Evolutionary conservation across 1,140 invertebrate genomes (phyloP).

Genomic region (Bombus impatiens): DNA sequence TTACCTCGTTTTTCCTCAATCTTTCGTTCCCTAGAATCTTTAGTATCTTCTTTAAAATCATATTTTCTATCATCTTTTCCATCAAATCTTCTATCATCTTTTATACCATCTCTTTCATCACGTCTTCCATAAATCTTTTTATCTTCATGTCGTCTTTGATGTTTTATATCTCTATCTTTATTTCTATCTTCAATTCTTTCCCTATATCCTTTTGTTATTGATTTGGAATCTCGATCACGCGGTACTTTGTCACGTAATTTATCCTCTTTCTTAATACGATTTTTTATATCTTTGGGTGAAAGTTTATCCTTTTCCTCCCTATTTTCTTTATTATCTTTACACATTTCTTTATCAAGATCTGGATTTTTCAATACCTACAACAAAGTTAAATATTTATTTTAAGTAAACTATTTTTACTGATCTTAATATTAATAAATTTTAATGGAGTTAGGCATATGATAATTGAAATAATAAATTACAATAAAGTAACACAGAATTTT

Average conservation of each 20-base stretch:
- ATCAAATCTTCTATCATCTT: slow-evolving; percentile 69
- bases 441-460: background rate
- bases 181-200: slow-evolving; percentile 79
- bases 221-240: slow-evolving; percentile 74
- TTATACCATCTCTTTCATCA: slow-evolving; percentile 69
- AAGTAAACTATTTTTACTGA: background rate
- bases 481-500: slow-evolving; percentile 42
- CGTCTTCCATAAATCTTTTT: slow-evolving; percentile 75
- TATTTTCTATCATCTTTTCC: slow-evolving; percentile 69
- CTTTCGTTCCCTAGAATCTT: slow-evolving; percentile 70
- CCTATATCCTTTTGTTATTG: slow-evolving; percentile 74
- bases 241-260: slow-evolving; percentile 76
- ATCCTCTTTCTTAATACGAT: slow-evolving; percentile 76
- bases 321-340: slow-evolving; percentile 79
- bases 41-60: slow-evolving; percentile 73
- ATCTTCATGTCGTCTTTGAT: slow-evolving; percentile 81
- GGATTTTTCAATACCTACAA: slow-evolving; percentile 79
- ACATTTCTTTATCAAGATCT: slow-evolving; percentile 76
- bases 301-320: slow-evolving; percentile 78
- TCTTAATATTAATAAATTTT: slow-evolving; percentile 9
- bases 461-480: slow-evolving; percentile 20
- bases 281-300: slow-evolving; percentile 76
- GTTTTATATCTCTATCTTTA: slow-evolving; percentile 78
- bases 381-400: slow-evolving; percentile 31
- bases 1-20: slow-evolving; percentile 79